Base-by-base conservation (phyloP, 2,113 vertebrate species). In the Catharus bicknelli region DNA sequence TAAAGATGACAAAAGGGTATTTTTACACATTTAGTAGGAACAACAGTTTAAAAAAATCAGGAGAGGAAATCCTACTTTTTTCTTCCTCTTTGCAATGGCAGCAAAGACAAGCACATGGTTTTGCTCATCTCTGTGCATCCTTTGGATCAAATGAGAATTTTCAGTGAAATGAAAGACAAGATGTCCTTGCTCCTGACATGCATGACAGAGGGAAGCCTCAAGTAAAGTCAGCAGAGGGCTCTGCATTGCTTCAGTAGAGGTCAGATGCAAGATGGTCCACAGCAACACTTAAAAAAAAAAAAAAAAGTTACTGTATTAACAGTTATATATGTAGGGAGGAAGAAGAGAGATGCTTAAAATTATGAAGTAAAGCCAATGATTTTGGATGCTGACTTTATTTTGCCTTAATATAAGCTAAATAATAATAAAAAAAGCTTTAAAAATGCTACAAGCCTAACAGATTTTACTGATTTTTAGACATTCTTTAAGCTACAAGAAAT, bases 151-250 rank as follows among this genome's bases (percentile, higher is more conserved):
- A 10, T 5, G 25, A 73, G 27, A 68, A 14, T 82, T 75, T 90
- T 72, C 54, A 64, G 38, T 27, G 57, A 69, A 54, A 50, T 11
- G 13, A 62, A 86, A 80, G 14, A 32, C 40, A 68, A 69, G 54
- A 8, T 32, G 36, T 29, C 36, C 50, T 69, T 83, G 14, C 12
- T 86, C 2, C 16, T 13, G 6, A 26, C 13, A 13, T 16, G 16
- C 34, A n/a, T 13, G 64, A 36, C 38, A 66, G 42, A 58, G 12
- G 8, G 34, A 90, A 83, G 54, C 32, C 30, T 54, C 58, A 51
- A 66, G 36, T 23, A 25, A 85, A 83, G 58, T 75, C 83, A 94
- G 30, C 74, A 94, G 81, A 86, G 54, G 53, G 62, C 48, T 92
- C 50, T 84, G 50, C 17, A 26, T 53, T 94, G 81, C 43, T 76